Base-by-base conservation (phyloP, 92 coral and sea anemone genomes). In the Porites evermanni region DNA sequence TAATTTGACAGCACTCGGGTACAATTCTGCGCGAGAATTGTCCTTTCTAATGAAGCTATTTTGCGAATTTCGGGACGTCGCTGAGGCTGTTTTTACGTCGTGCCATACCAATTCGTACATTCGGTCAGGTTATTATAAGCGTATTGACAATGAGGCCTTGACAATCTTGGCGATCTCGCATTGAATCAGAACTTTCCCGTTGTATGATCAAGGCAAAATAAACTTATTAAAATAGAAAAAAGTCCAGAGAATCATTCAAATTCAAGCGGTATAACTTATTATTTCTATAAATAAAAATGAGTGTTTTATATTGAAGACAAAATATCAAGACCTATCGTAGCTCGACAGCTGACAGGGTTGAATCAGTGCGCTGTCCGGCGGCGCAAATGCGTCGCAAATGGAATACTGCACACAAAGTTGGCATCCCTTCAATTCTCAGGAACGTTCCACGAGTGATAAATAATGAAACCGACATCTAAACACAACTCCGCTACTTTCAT, bases 11-110 rank as follows among this genome's bases (percentile, higher is more conserved):
- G 64, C 59, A 70, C 13, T 83, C 38, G 72, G 20, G 79, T 72
- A 51, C 53, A 10, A 61, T 29, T 83, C 74, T 70, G 18, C 50
- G 52, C 69, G 18, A 21, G 73, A 50, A 50, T 61, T 12, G 13
- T 60, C 52, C 73, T 67, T 52, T 80, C 87, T 83, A 61, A 83
- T 83, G 20, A 51, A 63, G 80, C 87, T 74, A 65, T 63, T 73
- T 73, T 72, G 44, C 61, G 78, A 82, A 58, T 56, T 70, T 60
- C 60, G 64, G 44, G 50, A 20, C 64, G 50, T 73, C 12, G 52
- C 72, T 3, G 47, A 67, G 38, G 51, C 79, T 38, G 59, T 17
- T 54, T 83, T 58, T 83, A 65, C 52, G 50, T 17, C 29, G 66
- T 56, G 61, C 8, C 16, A 56, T 56, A 38, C 47, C 47, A 38